Base-by-base conservation (phyloP, 2,888 invertebrate species). In the Neuroscelio doddi region DNA sequence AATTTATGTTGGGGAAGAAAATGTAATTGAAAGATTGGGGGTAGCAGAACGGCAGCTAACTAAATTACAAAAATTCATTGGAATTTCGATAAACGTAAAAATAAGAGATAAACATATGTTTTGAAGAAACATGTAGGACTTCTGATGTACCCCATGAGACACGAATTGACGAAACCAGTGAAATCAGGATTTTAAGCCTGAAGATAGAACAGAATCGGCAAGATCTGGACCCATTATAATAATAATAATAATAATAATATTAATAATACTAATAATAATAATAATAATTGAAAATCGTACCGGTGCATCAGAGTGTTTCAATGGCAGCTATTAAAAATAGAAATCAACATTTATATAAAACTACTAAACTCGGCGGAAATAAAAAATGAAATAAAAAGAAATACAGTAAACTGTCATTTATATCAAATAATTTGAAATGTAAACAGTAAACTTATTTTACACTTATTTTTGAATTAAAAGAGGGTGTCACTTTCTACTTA, bases 161-260 rank as follows among this genome's bases (percentile, higher is more conserved):
- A n/a, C 12, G 17, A 39, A 39, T 8, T 9, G 39, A 39, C 15
- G 21, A 41, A 24, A 15, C 24, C 41, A 24, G 24, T 41, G 41
- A 24, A 24, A 21, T 24, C 24, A 12, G 21, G 17, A 36, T 7
- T 36, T 21, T n/a, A 21, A 41, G 17, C 1, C 16, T 9, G 21
- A 55, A 51, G 56, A 52, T n/a, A 36, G 50, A 64, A 50, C 64
- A 32, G 46, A 46, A 47, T 63, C 16, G 29, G 64, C 64, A 57
- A 59, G 59, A 64, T 64, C 55, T 51, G 59, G 59, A 64, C 53
- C 46, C 53, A 9, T 44, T n/a, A n/a, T n/a, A n/a, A n/a, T n/a
- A n/a, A n/a, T n/a, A n/a, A n/a, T n/a, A n/a, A n/a, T n/a, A n/a
- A n/a, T n/a, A n/a, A n/a, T n/a, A n/a, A n/a, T n/a, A n/a, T n/a